Evolutionary conservation across 2,113 vertebrate species (phyloP).

Genomic region (Recurvirostra avosetta): DNA sequence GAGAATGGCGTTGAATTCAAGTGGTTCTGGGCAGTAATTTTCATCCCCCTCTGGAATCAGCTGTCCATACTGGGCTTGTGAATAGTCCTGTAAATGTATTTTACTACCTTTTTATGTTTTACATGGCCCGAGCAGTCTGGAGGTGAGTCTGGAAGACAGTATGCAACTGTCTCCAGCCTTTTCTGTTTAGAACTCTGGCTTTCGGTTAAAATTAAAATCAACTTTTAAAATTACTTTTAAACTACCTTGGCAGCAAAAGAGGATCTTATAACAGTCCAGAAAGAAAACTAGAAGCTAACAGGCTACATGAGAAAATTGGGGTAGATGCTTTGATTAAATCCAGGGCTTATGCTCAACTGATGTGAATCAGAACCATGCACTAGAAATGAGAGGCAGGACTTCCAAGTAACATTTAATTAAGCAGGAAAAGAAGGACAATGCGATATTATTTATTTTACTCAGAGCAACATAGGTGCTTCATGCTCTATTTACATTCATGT

Average conservation of each 20-base stretch:
- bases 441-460: not conserved
- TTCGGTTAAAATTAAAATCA: conserved; percentile 35
- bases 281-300: not conserved
- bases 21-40: not conserved
- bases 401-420: conserved; percentile 56
- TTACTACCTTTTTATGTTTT: not conserved
- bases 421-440: conserved; percentile 2
- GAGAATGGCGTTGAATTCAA: not conserved
- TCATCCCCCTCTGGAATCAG: not conserved
- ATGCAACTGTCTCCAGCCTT: not conserved
- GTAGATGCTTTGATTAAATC: conserved; percentile 45
- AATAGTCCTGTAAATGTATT: not conserved
- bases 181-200: not conserved
- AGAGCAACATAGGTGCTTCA: not conserved
- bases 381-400: conserved; percentile 22
- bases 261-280: conserved; percentile 18
- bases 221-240: conserved; percentile 35
- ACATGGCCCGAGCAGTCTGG: not conserved
- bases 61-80: not conserved
- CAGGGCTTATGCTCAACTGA: not conserved
- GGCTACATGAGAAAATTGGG: not conserved
- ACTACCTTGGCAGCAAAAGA: conserved; percentile 48
- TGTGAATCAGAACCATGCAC: conserved; percentile 38
- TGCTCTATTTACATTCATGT: not conserved
- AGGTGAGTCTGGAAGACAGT: not conserved